These are phyloP conservation scores for Acropternis orthonyx DNA, from an alignment of 2,797 vertebrate genomes.

Conservation along the genomic window DNA sequence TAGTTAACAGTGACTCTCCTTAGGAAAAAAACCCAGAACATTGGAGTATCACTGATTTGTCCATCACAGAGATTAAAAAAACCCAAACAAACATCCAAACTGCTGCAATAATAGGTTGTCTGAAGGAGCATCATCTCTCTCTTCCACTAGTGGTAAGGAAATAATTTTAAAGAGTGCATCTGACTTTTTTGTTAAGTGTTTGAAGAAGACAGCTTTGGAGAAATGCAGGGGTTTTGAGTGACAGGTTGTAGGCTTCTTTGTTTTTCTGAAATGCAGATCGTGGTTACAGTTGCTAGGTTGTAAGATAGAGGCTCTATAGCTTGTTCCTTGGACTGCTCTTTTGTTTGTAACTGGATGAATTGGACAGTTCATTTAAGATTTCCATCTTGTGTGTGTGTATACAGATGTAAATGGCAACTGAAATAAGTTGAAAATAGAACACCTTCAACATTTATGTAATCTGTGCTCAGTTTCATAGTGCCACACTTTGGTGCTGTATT, in stretches of 20 bases:
- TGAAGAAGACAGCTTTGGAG: not conserved
- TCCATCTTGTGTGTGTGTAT: not conserved
- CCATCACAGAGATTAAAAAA: not conserved
- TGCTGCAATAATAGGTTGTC: not conserved
- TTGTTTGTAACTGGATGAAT: not conserved
- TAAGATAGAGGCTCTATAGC: not conserved
- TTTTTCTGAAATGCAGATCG: not conserved
- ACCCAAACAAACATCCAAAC: not conserved
- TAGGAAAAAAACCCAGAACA: not conserved
- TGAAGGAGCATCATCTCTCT: not conserved
- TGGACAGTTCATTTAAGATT: not conserved
- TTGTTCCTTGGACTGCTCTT: not conserved
- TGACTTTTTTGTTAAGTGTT: not conserved
- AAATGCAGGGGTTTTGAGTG: not conserved
- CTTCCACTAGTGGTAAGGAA: not conserved
- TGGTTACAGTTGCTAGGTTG: slow-evolving; percentile 34
- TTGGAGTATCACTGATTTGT: not conserved
- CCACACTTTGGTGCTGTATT: not conserved
- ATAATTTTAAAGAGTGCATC: not conserved
- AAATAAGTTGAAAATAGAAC: not conserved
- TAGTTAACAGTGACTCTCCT: not conserved
- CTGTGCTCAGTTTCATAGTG: not conserved
- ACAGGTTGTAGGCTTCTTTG: not conserved
- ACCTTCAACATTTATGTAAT: not conserved
- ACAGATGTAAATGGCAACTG: not conserved